These are phyloP conservation scores for Xenopus tropicalis DNA, from an alignment of 2,113 vertebrate genomes.

Conservation along the genomic window UCB_Xtro_10.0 CM004443.2:208223001-208223500, in stretches of 20 bases:
- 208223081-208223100: too few relatives aligned
- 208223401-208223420: conserved; percentile 1
- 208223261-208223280: conserved; percentile 70
- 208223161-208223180: not conserved
- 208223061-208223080: too few relatives aligned
- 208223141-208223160: not conserved
- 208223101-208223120: conserved; percentile 25
- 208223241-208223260: conserved; percentile 72
- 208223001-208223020: too few relatives aligned
- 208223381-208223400: not conserved
- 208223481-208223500: conserved; percentile 8
- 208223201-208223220: conserved; percentile 62
- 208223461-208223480: conserved; percentile 2
- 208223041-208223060: too few relatives aligned
- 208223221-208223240: conserved; percentile 66
- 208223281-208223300: conserved; percentile 64
- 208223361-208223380: not conserved
- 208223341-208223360: conserved; percentile 57
- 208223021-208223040: too few relatives aligned
- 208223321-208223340: conserved; percentile 61
- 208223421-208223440: not conserved
- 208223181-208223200: conserved; percentile 43
- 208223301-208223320: conserved; percentile 58
- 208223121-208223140: conserved; percentile 20
- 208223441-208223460: conserved; percentile 15